Conservation (phyloP, 2,888 invertebrate genomes). For the Dinocampus coccinellae region DNA sequence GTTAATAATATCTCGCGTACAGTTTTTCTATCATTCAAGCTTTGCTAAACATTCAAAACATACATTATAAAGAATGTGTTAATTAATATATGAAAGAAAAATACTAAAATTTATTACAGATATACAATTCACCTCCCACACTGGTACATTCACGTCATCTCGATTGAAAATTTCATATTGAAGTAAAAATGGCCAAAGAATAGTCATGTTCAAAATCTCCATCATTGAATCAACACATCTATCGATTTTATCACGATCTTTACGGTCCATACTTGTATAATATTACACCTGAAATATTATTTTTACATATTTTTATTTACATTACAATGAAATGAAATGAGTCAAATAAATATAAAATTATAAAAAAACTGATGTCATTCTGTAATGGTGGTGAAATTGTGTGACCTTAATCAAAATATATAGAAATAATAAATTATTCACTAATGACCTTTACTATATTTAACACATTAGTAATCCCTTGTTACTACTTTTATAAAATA, state of each 20-base stretch:
- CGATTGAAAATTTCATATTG: slow-evolving; percentile 56
- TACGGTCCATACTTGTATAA: slow-evolving; percentile 51
- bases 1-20: slow-evolving; percentile 53
- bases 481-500: too few species aligned
- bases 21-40: slow-evolving; percentile 45
- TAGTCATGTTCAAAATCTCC: slow-evolving; percentile 48
- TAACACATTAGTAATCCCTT: too few species aligned
- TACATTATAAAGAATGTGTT: background rate
- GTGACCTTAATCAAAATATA: too few species aligned
- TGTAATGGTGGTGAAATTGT: too few species aligned
- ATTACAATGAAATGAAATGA: too few species aligned
- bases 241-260: slow-evolving; percentile 55
- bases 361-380: too few species aligned
- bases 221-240: slow-evolving; percentile 48
- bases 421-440: too few species aligned
- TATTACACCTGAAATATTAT: background rate
- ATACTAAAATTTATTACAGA: background rate
- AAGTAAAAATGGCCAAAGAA: slow-evolving; percentile 59
- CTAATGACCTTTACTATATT: too few species aligned
- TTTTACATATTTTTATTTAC: too few species aligned
- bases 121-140: slow-evolving; percentile 55
- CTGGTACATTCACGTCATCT: slow-evolving; percentile 59
- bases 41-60: slow-evolving; percentile 47
- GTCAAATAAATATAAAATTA: too few species aligned
- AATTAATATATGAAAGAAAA: background rate